A percentile compares a stretch with the other conserved stretches of the same genome.
Evolutionary conservation across 2,113 vertebrate species (phyloP).

Genomic region (Mormyrus iriodes): DNA sequence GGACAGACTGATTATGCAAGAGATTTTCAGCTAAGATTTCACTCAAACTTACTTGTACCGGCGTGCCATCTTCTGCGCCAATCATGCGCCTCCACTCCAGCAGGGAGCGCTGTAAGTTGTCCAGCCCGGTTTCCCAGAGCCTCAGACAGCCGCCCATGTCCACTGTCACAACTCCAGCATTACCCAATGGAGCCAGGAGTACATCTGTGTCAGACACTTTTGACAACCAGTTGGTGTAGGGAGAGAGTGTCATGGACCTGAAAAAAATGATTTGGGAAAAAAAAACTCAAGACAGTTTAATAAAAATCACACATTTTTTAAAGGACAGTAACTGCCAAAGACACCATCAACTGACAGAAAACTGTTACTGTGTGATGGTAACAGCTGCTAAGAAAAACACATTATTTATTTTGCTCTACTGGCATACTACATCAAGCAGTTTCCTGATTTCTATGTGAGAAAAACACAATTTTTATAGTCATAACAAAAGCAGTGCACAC

Average conservation of each 20-base stretch:
- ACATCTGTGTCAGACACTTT: slow-evolving; percentile 80
- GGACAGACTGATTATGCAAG: not conserved
- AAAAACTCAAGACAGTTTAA: not conserved
- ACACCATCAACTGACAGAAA: not conserved
- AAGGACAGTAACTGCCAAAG: not conserved
- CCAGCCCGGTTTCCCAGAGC: slow-evolving; percentile 87
- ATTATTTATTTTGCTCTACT: not conserved
- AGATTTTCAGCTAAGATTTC: not conserved
- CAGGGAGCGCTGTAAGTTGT: slow-evolving; percentile 77
- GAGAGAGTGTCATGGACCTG: slow-evolving; percentile 73
- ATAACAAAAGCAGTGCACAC: not conserved
- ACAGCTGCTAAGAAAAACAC: not conserved
- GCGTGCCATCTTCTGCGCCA: slow-evolving; percentile 72
- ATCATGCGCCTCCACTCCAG: slow-evolving; percentile 94
- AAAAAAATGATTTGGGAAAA: slow-evolving; percentile 16
- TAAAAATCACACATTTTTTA: not conserved
- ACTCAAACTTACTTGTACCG: slow-evolving; percentile 75
- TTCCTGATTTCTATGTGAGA: not conserved
- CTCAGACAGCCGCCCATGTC: slow-evolving; percentile 83
- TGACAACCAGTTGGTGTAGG: slow-evolving; percentile 83
- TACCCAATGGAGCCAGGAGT: slow-evolving; percentile 68
- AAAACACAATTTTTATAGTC: not conserved
- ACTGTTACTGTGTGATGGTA: not conserved
- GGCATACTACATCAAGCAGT: not conserved
- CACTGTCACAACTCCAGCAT: slow-evolving; percentile 74